Evolutionary conservation across 1,140 invertebrate species (phyloP), one percentile per base, ranked within the genome.

Genomic region (Drosophila nannoptera): DNA sequence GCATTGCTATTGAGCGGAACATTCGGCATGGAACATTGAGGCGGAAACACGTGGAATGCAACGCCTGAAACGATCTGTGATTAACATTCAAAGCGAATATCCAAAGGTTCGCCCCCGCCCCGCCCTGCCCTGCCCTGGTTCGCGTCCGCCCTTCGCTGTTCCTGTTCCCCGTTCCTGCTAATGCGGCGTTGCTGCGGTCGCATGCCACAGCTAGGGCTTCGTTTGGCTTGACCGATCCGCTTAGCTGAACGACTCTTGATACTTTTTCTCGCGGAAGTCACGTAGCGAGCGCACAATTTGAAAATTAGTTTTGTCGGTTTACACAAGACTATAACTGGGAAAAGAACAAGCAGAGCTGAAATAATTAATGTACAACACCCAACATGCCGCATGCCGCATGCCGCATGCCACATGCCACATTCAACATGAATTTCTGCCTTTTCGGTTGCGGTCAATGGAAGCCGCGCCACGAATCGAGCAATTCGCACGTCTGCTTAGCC

Each of bases 271-370:
- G 82, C 81, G 81, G 81, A 86, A 86, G 81, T 86, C 81, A 86
- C 81, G 81, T 86, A 86, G 74, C 63, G 64, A 77, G 42, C 52
- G 77, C 78, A 75, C 73, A 81, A 86, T 86, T 86, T 86, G 82
- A 86, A 86, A 86, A 86, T 86, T 77, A 86, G 81, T 86, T 86
- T 86, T 86, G 81, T 77, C 77, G 81, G 77, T 84, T 80, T 81
- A 64, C 66, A 69, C 67, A 45, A 52, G 40, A 49, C 63, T 65
- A 75, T 62, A 77, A 70, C 60, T 65, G 56, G 61, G n/a, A 14
- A 0, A 42, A 4, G 8, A 42, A 38, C 36, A 38, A 9, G 11
- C 6, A 38, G n/a, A 42, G 8, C 75, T 77, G 56, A 70, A 82
- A 55, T 80, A 77, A 61, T 77, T 81, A 68, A 54, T 75, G 64